Evolutionary conservation across 2,797 vertebrate genomes (phyloP), one percentile per base, ranked within the genome.

Genomic region (Ficedula albicollis): DNA sequence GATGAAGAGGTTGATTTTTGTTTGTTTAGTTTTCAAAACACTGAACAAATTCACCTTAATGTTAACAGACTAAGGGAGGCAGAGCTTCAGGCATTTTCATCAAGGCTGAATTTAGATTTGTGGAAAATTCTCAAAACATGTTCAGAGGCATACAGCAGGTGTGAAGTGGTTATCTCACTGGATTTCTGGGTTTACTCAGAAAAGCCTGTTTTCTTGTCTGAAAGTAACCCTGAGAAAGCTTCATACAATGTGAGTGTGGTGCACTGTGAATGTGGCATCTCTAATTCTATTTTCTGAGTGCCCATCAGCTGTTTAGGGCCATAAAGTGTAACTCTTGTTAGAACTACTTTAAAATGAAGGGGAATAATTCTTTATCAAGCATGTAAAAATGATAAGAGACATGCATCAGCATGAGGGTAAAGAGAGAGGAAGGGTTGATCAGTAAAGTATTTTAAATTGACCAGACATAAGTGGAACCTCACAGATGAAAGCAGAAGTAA

Each of bases 21-120:
- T 86, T 91, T 89, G 49, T 59, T 79, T 87, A 70, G 34, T 92
- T 90, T 87, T 90, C 49, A 79, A 90, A 79, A 74, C n/a, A 54
- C 29, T 49, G 72, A 82, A 82, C 63, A 86, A 88, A 64, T 49
- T 79, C 64, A 83, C 68, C 49, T 39, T 30, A 29, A 39, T 85
- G 22, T 89, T 92, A 87, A 69, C 63, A 90, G 41, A 68, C 21
- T 44, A 34, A 90, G 59, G 67, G 11, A 83, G 46, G 52, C 64
- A 77, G 56, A 83, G 25, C 68, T 96, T 67, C 46, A 77, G 84
- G 75, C 39, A 34, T 77, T 95, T 90, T 87, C 49, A 70, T 82
- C 72, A 80, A 82, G 73, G 38, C n/a, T 87, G 64, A 77, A 60
- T 83, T 95, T 92, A 77, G 5, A 44, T 76, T 87, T 4, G 8